Conservation (phyloP, 2,797 vertebrate genomes). For the Hydrolagus colliei region DNA sequence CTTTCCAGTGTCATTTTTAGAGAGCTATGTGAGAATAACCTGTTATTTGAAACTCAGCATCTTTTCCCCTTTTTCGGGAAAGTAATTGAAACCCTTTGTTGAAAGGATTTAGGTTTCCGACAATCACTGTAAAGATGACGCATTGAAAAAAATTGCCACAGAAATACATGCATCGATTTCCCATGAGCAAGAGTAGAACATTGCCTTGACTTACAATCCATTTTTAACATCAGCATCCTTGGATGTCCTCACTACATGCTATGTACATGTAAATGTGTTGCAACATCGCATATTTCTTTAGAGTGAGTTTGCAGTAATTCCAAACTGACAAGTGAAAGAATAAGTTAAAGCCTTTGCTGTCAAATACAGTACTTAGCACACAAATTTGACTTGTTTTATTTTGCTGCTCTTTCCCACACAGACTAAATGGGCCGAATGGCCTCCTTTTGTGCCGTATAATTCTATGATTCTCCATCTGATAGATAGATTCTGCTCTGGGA, state of each 20-base stretch:
- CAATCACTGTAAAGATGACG: neutral
- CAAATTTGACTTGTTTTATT: neutral
- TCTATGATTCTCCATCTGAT: neutral
- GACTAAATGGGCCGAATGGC: too few relatives aligned
- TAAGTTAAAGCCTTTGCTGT: neutral
- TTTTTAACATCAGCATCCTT: too few relatives aligned
- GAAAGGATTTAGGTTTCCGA: neutral
- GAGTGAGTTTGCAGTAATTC: neutral
- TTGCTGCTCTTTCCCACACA: neutral
- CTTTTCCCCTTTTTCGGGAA: neutral
- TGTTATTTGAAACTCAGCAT: too few relatives aligned
- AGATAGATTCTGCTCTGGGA: neutral
- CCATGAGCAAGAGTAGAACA: neutral
- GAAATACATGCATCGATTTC: neutral
- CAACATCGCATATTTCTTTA: neutral
- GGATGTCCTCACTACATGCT: too few relatives aligned
- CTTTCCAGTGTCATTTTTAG: neutral
- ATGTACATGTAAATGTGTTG: too few relatives aligned
- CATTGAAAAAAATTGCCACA: neutral
- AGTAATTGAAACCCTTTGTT: neutral
- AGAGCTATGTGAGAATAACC: neutral
- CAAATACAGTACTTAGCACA: neutral
- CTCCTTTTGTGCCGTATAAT: too few relatives aligned
- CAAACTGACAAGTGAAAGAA: neutral
- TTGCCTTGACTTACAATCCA: too few relatives aligned